Evolutionary conservation across 2,888 invertebrate genomes (phyloP).

Genomic region (Branchipolynoe longqiensis): DNA sequence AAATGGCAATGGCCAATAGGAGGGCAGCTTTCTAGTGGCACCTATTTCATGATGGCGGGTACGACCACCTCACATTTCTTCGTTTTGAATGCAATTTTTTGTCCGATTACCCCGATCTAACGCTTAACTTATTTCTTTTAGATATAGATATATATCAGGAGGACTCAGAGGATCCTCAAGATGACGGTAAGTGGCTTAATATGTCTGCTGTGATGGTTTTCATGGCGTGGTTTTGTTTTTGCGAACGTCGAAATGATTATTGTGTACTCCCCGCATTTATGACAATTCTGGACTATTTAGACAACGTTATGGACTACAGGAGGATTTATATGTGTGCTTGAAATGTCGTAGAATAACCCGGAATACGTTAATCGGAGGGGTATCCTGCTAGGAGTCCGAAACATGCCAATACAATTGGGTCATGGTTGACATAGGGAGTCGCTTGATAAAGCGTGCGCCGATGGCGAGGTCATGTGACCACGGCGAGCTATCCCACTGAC

Average conservation of each 20-base stretch:
- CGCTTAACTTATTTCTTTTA: conserved; percentile 71
- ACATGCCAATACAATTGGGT: conserved; percentile 57
- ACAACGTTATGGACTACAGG: not conserved
- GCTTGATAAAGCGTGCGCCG: conserved; percentile 57
- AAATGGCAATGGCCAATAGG: conserved; percentile 41
- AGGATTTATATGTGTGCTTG: conserved; percentile 34
- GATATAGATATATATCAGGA: conserved; percentile 79
- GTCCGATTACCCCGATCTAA: conserved; percentile 52
- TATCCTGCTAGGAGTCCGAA: conserved; percentile 14
- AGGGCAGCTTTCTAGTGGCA: conserved; percentile 46
- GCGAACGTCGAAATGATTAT: conserved; percentile 58
- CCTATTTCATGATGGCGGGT: conserved; percentile 61
- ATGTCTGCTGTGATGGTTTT: conserved; percentile 32
- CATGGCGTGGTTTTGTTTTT: conserved; percentile 56
- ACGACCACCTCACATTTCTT: conserved; percentile 60
- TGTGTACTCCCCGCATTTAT: conserved; percentile 38
- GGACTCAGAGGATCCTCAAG: conserved; percentile 75
- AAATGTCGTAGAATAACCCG: conserved; percentile 22
- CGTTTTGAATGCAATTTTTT: conserved; percentile 59
- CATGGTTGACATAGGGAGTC: conserved; percentile 57
- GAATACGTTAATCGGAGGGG: conserved; percentile 15
- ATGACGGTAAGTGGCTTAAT: conserved; percentile 75
- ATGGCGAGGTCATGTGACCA: conserved; percentile 76
- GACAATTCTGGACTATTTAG: conserved; percentile 33
- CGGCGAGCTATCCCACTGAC: conserved; percentile 73